phyloP scores from a whole-genome alignment of 1,140 invertebrate species.

The Drosophila malerkotliana region DNA sequence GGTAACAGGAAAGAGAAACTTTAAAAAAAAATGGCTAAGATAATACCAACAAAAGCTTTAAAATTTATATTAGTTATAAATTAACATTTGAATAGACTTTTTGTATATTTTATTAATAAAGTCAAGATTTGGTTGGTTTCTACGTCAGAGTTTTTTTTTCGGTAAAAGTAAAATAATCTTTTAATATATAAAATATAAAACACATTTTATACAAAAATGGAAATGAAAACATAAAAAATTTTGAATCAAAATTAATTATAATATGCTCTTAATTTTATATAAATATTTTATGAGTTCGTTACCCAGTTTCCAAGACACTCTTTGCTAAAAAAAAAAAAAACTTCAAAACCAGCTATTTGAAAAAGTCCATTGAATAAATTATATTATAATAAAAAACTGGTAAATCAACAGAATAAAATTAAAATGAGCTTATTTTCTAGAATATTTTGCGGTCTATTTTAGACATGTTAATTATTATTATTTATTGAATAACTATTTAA shows the following conservation, averaged over 20 bases:
- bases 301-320: no score
- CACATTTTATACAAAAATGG: not conserved
- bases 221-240: not conserved
- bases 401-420: not conserved
- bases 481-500: conserved; percentile 1
- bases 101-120: not conserved
- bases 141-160: no score
- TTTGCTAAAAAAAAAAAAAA: no score
- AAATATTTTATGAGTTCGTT: not conserved
- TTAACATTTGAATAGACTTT: not conserved
- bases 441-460: not conserved
- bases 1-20: not conserved
- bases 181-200: not conserved
- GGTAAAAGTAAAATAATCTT: no score
- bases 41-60: not conserved
- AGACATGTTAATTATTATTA: not conserved
- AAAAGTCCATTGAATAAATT: not conserved
- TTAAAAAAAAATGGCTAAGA: no score
- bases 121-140: no score
- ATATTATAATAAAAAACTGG: not conserved
- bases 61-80: not conserved
- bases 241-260: not conserved
- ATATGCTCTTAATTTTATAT: not conserved
- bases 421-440: not conserved
- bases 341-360: no score